Conservation (phyloP, 2,888 invertebrate species). For the Ceriagrion tenellum region DNA sequence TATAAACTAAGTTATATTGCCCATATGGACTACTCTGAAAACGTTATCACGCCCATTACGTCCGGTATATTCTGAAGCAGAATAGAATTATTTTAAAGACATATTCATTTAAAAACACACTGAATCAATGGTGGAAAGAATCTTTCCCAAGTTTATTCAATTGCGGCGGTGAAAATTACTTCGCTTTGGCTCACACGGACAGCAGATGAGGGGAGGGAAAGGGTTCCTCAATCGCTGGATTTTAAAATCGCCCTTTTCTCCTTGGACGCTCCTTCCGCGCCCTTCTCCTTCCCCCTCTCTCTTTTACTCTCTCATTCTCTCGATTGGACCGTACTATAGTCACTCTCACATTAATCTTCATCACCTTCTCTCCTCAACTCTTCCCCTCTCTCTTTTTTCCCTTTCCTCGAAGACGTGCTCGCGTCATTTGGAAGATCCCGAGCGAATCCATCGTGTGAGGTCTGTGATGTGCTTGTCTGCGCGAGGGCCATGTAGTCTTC, state of each 20-base stretch:
- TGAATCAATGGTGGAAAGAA: too few relatives aligned
- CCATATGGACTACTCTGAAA: too few relatives aligned
- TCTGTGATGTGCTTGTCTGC: not conserved
- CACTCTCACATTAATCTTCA: constrained; percentile 11
- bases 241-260: not conserved
- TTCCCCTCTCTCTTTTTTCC: not conserved
- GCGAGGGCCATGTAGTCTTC: not conserved
- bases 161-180: not conserved
- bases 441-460: constrained; percentile 32
- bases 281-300: too few relatives aligned
- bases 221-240: not conserved
- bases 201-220: not conserved
- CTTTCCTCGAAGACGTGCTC: not conserved
- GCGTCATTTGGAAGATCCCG: constrained; percentile 1
- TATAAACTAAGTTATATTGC: too few relatives aligned
- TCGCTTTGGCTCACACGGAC: not conserved
- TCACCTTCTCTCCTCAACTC: not conserved
- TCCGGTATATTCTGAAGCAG: too few relatives aligned
- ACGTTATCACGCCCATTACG: too few relatives aligned
- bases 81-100: too few relatives aligned
- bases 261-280: not conserved
- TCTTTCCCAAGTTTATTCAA: not conserved
- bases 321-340: not conserved
- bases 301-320: not conserved
- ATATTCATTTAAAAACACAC: too few relatives aligned